A percentile compares a stretch with the other conserved stretches of the same genome.
Conservation (phyloP, 2,113 vertebrate species). For the Reinhardtius hippoglossoides region DNA sequence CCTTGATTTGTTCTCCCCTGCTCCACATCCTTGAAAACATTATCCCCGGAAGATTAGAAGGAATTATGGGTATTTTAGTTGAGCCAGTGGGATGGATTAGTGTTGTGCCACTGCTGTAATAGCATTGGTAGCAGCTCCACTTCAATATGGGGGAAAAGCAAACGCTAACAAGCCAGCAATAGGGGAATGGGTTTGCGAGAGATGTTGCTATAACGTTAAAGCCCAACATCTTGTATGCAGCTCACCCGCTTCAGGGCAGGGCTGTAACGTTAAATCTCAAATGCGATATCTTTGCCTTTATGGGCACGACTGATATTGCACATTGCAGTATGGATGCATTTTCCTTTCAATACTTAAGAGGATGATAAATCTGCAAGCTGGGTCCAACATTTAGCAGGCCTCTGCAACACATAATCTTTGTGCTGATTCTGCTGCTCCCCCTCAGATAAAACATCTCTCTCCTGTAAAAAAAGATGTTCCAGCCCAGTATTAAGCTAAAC, state of each 20-base stretch:
- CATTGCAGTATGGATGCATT: conserved; percentile 49
- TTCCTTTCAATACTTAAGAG: conserved; percentile 53
- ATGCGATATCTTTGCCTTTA: conserved; percentile 57
- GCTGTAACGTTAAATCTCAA: conserved; percentile 58
- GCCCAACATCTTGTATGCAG: conserved; percentile 55
- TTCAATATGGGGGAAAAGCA: conserved; percentile 56
- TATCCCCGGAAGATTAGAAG: conserved; percentile 78
- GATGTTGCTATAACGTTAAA: conserved; percentile 66
- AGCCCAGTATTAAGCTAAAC: conserved; percentile 9
- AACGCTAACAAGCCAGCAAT: conserved; percentile 64
- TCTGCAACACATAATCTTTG: conserved; percentile 43
- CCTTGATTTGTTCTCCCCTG: conserved; percentile 74
- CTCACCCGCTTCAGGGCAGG: conserved; percentile 50
- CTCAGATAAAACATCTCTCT: conserved; percentile 47
- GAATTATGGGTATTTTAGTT: conserved; percentile 77
- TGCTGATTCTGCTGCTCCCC: conserved; percentile 32
- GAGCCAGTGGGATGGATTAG: conserved; percentile 77
- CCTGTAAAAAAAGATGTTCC: conserved; percentile 8
- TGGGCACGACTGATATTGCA: conserved; percentile 47
- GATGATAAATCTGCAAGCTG: conserved; percentile 60
- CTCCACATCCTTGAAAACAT: conserved; percentile 74
- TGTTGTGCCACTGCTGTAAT: conserved; percentile 67
- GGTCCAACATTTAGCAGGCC: conserved; percentile 37
- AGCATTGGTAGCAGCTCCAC: conserved; percentile 59
- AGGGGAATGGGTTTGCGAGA: conserved; percentile 57